Evolutionary conservation across 2,888 invertebrate genomes (phyloP).

Genomic region (Strigamia crassipes): DNA sequence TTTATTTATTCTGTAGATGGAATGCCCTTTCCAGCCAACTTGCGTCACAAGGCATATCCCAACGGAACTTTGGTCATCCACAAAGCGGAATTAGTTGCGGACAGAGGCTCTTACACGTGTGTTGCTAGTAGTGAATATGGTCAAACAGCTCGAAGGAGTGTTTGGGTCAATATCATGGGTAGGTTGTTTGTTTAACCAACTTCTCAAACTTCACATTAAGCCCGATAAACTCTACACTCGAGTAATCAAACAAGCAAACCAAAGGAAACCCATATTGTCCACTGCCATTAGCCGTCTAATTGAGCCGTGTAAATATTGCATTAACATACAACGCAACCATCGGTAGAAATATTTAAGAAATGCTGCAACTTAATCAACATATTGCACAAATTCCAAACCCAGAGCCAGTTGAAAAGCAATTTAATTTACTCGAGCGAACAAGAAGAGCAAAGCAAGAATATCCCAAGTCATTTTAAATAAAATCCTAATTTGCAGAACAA

Average conservation of each 20-base stretch:
- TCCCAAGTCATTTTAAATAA: slow-evolving; percentile 10
- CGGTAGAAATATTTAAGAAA: neutral
- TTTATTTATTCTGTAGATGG: slow-evolving; percentile 43
- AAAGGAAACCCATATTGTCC: too few relatives aligned
- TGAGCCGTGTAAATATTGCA: neutral
- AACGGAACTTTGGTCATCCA: slow-evolving; percentile 57
- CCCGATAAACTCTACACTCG: neutral
- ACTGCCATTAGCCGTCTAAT: neutral
- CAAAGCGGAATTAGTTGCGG: slow-evolving; percentile 56
- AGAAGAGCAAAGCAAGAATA: neutral
- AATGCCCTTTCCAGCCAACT: slow-evolving; percentile 53
- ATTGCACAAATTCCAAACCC: neutral
- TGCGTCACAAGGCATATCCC: slow-evolving; percentile 56
- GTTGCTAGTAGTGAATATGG: slow-evolving; percentile 56
- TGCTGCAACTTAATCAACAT: too few relatives aligned
- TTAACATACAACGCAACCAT: neutral
- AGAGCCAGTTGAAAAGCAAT: neutral
- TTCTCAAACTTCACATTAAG: neutral
- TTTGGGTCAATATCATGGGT: slow-evolving; percentile 58
- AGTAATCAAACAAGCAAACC: neutral
- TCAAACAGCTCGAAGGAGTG: slow-evolving; percentile 55
- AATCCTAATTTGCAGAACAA: slow-evolving; percentile 26
- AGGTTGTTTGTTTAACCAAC: slow-evolving; percentile 49
- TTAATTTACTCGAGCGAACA: neutral
- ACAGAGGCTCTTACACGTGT: slow-evolving; percentile 59